These are phyloP conservation scores for Siderastrea radians DNA, from an alignment of 92 coral and sea anemone genomes.

Conservation along the genomic window DNA sequence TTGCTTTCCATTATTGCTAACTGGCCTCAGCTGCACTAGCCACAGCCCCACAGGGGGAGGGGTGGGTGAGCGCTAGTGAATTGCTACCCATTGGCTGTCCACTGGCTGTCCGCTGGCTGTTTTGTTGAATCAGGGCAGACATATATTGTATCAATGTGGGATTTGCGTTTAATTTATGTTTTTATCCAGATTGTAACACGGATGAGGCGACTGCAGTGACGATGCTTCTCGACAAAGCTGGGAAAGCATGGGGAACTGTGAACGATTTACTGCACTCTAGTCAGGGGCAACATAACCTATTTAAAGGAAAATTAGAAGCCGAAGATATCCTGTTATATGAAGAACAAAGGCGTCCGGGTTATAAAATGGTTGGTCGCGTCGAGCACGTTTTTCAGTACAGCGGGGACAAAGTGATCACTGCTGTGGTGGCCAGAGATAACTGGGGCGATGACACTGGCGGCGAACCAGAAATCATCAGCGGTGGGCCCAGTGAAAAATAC, in stretches of 20 bases:
- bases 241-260: background rate
- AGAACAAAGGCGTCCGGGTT: background rate
- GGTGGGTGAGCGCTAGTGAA: no score
- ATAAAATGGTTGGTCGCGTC: background rate
- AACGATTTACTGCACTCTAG: background rate
- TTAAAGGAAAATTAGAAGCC: background rate
- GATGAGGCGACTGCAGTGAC: background rate
- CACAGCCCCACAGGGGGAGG: no score
- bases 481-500: background rate
- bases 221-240: background rate
- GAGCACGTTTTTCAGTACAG: background rate
- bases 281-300: background rate
- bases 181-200: background rate
- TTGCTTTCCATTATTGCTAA: no score
- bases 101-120: no score
- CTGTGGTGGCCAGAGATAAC: constrained; percentile 1
- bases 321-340: background rate
- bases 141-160: background rate
- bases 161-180: background rate
- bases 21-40: no score
- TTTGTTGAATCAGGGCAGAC: no score
- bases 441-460: background rate
- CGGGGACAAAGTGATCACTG: background rate
- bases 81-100: no score
- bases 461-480: background rate